A percentile compares a stretch with the other conserved stretches of the same genome.
phyloP scores from a whole-genome alignment of 2,888 invertebrate species.

The Morpho achilles region DNA sequence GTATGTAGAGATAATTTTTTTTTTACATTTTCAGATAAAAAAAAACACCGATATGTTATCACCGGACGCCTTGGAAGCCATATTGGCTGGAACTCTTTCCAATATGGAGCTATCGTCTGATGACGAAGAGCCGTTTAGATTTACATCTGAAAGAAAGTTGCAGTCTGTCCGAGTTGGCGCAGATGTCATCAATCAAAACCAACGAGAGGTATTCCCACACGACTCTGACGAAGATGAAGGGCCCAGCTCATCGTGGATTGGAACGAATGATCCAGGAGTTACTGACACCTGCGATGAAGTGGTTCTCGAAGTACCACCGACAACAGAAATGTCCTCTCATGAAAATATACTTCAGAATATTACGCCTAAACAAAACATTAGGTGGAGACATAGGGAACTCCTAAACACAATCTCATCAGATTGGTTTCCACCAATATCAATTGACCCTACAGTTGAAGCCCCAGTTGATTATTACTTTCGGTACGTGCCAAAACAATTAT shows the following conservation, averaged over 20 bases:
- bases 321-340: constrained; percentile 22
- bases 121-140: constrained; percentile 23
- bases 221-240: constrained; percentile 29
- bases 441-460: constrained; percentile 29
- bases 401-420: constrained; percentile 29
- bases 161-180: constrained; percentile 25
- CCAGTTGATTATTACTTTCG: constrained; percentile 31
- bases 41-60: constrained; percentile 24
- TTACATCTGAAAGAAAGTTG: constrained; percentile 21
- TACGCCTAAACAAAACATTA: constrained; percentile 29
- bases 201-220: constrained; percentile 25
- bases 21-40: constrained; percentile 18
- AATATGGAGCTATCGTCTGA: constrained; percentile 26
- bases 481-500: constrained; percentile 30
- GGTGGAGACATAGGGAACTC: constrained; percentile 30
- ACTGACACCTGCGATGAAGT: constrained; percentile 19
- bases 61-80: constrained; percentile 17
- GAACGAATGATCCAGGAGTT: constrained; percentile 23
- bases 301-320: constrained; percentile 17
- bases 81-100: constrained; percentile 13
- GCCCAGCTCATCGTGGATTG: constrained; percentile 25
- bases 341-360: constrained; percentile 26
- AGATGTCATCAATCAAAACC: constrained; percentile 26
- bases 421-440: constrained; percentile 29
- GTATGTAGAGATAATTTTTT: constrained; percentile 8